Conservation (phyloP, 1,140 invertebrate species). For the Atta texana region DNA sequence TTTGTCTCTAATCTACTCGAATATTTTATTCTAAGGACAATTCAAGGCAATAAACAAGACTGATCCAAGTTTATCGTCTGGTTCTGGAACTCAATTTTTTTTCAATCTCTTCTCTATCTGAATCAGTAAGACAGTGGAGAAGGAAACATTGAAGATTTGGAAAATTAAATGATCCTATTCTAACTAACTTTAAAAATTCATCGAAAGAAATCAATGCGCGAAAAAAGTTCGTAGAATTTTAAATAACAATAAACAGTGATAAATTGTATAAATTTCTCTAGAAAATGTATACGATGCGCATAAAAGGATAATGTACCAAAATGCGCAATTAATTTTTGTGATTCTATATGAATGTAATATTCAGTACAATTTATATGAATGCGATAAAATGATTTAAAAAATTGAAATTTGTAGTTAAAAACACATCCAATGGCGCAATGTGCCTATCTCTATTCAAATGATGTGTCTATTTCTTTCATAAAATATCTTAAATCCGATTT, state of each 20-base stretch:
- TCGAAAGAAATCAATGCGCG: not conserved
- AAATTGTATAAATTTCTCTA: conserved; percentile 31
- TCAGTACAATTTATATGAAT: conserved; percentile 33
- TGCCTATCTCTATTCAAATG: too few species aligned
- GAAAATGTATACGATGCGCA: conserved; percentile 9
- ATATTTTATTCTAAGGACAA: conserved; percentile 21
- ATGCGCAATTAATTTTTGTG: not conserved
- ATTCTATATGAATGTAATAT: conserved; percentile 12
- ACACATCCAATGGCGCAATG: not conserved
- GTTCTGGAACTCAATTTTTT: not conserved
- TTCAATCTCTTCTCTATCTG: not conserved
- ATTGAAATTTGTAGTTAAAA: not conserved
- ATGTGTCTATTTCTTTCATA: not conserved
- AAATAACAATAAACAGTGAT: not conserved
- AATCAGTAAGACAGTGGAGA: not conserved
- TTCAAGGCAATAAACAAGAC: not conserved
- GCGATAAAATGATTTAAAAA: not conserved
- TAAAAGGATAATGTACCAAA: not conserved
- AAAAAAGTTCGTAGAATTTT: conserved; percentile 22
- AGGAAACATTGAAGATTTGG: not conserved
- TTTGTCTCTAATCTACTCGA: conserved; percentile 7
- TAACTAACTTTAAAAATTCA: conserved; percentile 28
- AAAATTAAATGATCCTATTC: not conserved
- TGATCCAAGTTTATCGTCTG: not conserved
- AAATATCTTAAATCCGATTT: conserved; percentile 16